These are phyloP conservation scores for Hormaphis cornu DNA, from an alignment of 1,140 invertebrate genomes.

Conservation along the genomic window DNA sequence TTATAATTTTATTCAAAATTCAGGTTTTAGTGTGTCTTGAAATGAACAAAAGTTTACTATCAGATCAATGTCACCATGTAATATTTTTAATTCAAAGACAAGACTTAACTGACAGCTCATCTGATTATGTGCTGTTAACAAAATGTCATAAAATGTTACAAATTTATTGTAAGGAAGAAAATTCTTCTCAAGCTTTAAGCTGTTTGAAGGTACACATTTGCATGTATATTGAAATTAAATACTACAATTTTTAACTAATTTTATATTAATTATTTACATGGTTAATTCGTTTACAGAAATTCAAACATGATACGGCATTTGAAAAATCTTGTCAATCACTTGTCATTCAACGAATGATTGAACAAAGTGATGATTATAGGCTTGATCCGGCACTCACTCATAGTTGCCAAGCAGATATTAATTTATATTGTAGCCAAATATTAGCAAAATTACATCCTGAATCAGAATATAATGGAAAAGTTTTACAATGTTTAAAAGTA, in stretches of 20 bases:
- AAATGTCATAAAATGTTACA: conserved; percentile 77
- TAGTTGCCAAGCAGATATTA: conserved; percentile 65
- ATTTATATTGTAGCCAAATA: conserved; percentile 55
- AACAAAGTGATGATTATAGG: conserved; percentile 84
- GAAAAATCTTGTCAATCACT: conserved; percentile 76
- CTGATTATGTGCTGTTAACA: conserved; percentile 73
- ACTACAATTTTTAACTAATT: neutral
- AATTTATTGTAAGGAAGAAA: conserved; percentile 62
- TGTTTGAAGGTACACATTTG: conserved; percentile 43
- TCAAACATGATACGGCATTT: conserved; percentile 70
- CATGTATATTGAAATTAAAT: conserved; percentile 40
- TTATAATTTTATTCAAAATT: conserved; percentile 36
- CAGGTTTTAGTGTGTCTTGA: conserved; percentile 83
- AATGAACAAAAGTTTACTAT: conserved; percentile 57
- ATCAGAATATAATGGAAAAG: conserved; percentile 54
- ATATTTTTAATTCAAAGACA: conserved; percentile 78
- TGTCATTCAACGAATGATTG: conserved; percentile 79
- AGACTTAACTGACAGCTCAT: conserved; percentile 71
- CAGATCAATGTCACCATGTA: conserved; percentile 60
- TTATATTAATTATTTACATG: neutral
- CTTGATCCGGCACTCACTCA: conserved; percentile 80
- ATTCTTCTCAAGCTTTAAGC: conserved; percentile 57
- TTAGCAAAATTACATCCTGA: conserved; percentile 44
- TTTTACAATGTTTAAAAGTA: conserved; percentile 40
- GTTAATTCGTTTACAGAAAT: conserved; percentile 31